Evolutionary conservation across 1,140 invertebrate genomes (phyloP).

Genomic region (Lucilia sericata): DNA sequence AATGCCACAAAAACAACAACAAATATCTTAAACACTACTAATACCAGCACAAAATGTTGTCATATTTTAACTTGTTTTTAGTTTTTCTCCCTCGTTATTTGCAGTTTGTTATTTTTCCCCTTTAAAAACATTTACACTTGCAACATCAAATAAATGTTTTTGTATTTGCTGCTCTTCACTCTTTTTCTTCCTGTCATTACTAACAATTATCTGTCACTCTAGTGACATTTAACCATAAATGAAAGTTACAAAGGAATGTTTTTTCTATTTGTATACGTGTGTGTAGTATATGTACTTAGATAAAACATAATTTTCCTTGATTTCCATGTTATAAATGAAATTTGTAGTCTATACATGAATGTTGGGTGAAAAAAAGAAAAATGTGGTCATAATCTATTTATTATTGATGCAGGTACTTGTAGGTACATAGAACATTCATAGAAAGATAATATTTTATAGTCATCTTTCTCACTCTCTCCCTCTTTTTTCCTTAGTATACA

Average conservation of each 20-base stretch:
- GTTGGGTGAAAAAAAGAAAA: not conserved
- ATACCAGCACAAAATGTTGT: not conserved
- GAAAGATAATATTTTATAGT: too few relatives aligned
- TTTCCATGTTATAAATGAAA: not conserved
- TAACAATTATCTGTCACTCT: not conserved
- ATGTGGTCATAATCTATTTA: conserved; percentile 1
- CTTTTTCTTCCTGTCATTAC: not conserved
- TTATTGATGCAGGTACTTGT: conserved; percentile 16
- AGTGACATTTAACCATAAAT: not conserved
- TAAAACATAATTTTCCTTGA: not conserved
- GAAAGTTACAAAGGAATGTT: not conserved
- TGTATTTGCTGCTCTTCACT: too few relatives aligned
- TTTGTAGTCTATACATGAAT: not conserved
- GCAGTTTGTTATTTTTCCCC: not conserved
- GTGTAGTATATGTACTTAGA: not conserved
- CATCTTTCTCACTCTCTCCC: too few relatives aligned
- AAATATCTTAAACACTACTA: not conserved
- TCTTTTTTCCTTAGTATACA: too few relatives aligned
- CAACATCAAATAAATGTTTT: not conserved
- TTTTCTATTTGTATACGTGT: not conserved
- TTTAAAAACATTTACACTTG: not conserved
- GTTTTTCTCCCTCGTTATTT: not conserved
- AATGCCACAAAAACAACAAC: not conserved
- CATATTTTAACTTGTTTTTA: not conserved
- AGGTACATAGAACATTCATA: too few relatives aligned